Evolutionary conservation across 2,888 invertebrate genomes (phyloP), one percentile per base, ranked within the genome.

Genomic region (Drosophila colorata): DNA sequence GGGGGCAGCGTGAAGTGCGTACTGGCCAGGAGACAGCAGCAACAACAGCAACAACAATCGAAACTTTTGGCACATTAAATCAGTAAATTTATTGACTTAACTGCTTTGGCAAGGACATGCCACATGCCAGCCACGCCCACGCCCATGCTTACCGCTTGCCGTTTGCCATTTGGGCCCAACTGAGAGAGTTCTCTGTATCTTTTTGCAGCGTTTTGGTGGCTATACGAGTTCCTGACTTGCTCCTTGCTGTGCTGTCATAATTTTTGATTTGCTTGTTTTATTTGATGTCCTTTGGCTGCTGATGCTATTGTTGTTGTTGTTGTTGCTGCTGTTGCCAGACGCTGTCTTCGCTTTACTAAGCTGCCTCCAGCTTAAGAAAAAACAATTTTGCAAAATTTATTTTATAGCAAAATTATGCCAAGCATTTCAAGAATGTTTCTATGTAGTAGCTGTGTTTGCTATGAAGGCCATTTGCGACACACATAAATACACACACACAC

Each of bases 351-450:
- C 52, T 69, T 61, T 70, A 28, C 76, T 80, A 80, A 89, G 89
- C 88, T 88, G 75, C 82, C 70, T 74, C 71, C 70, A 84, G 88
- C 89, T 86, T 86, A 83, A 75, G 73, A 76, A 82, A 90, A 88
- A 90, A 90, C 90, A 88, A 89, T 88, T 90, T 88, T 84, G 90
- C 90, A 88, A 88, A 91, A 90, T 90, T 90, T 91, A 90, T 90
- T 91, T 91, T 90, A 90, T 90, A 87, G 83, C 87, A 88, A 89
- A 91, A 90, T 90, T 91, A 90, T 91, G 90, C 90, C 90, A 90
- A 88, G 78, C 85, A 91, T 88, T 89, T 90, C 69, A 69, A 70
- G 87, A 89, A 86, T 89, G 84, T 80, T 84, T 88, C 88, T 84
- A 88, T 83, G 84, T 78, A 86, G 68, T 76, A 60, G 59, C 61